Base-by-base conservation (phyloP, 2,113 vertebrate genomes). In the Hiodon tergisus region DNA sequence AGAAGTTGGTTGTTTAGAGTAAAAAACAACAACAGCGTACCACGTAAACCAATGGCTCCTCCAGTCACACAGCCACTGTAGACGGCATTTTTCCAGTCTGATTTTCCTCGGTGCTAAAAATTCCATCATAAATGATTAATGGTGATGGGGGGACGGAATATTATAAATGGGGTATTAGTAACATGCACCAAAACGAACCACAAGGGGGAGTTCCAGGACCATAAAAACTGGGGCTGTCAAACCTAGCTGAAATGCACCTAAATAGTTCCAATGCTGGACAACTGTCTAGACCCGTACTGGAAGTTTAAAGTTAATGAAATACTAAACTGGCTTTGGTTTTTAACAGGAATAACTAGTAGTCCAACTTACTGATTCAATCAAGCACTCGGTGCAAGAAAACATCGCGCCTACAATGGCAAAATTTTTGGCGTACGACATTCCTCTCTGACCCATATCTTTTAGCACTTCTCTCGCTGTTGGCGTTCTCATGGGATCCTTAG, bases 351-450 rank as follows among this genome's bases (percentile, higher is more conserved):
- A 52, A n/a, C 31, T 31, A 46, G 52, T 8, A 4, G n/a, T 60
- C 72, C 50, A 61, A 87, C 96, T 85, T 91, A 99, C 97, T 69
- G 97, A 98, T 85, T 99, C 97, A 0, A 99, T 96, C 73, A 99
- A 76, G 71, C 97, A 99, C 79, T 99, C 97, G 0, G 96, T 97
- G 80, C 95, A 99, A 67, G 97, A 99, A 85, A 99, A 99, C 94
- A 99, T 98, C 73, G 97, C 97, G 0, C 97, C 97, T 72, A 99
- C 94, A 0, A 99, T 95, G 77, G 97, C 97, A 0, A 99, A 99
- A 86, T 99, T 99, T 86, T 99, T 99, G 71, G 97, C 97, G 0
- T 99, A 98, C 6, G 97, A 99, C 86, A 98, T 93, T 76, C 97
- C 97, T 80, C 97, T 89, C 86, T 99, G 95, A 0, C 97, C 97